These are phyloP conservation scores for Euthynnus affinis DNA, from an alignment of 2,797 vertebrate species.

Conservation along the genomic window DNA sequence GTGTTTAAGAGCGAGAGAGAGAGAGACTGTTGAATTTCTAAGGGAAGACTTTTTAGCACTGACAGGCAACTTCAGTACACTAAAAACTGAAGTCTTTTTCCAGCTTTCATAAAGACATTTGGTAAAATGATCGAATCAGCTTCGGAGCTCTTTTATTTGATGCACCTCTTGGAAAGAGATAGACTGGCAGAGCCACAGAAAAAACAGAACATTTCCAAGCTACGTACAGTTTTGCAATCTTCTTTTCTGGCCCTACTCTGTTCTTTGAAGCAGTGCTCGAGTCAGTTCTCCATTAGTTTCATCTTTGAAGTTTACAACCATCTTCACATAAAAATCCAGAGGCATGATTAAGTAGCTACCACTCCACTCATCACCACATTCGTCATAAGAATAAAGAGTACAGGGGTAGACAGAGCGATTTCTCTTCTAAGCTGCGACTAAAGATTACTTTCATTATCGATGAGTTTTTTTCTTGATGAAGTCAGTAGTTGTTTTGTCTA, in stretches of 20 bases:
- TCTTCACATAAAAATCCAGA: not conserved
- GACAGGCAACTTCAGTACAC: constrained; percentile 17
- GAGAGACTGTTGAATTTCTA: constrained; percentile 8
- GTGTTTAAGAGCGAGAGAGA: not conserved
- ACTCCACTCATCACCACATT: not conserved
- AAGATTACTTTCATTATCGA: too few species aligned
- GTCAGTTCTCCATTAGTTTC: too few species aligned
- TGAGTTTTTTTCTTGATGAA: too few species aligned
- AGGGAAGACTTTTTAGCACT: constrained; percentile 23
- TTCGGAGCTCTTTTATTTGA: constrained; percentile 13
- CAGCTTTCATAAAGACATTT: constrained; percentile 8
- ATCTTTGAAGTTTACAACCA: not conserved
- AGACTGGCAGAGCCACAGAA: not conserved
- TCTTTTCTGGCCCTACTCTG: too few species aligned
- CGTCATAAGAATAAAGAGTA: not conserved
- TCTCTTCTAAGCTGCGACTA: too few species aligned
- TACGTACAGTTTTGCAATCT: not conserved
- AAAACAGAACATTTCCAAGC: too few species aligned
- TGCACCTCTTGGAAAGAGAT: constrained; percentile 4
- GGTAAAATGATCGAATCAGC: constrained; percentile 17
- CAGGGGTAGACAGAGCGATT: not conserved
- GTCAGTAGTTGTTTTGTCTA: too few species aligned
- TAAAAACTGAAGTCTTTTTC: constrained; percentile 28
- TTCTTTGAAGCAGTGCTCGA: not conserved
- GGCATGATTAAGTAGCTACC: too few species aligned